A percentile compares a stretch with the other conserved stretches of the same genome.
phyloP scores from a whole-genome alignment of 2,113 vertebrate species.

The Labeo rohita region DNA sequence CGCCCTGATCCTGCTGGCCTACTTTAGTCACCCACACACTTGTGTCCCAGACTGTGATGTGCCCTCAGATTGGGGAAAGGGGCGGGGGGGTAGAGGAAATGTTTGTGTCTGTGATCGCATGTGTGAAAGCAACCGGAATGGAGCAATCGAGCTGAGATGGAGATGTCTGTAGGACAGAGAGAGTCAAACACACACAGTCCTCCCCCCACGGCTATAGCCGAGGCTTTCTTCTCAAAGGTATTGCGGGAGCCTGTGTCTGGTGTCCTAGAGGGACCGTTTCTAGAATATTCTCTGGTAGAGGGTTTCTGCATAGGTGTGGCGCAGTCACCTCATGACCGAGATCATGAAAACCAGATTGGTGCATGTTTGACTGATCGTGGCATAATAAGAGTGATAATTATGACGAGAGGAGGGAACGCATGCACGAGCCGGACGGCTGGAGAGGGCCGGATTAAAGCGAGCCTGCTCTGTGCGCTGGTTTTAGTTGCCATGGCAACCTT shows the following conservation, averaged over 20 bases:
- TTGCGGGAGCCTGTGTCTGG: constrained; percentile 52
- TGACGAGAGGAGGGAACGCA: constrained; percentile 45
- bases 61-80: constrained; percentile 40
- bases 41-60: constrained; percentile 42
- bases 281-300: constrained; percentile 39
- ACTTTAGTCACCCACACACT: constrained; percentile 54
- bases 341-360: background rate
- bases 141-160: constrained; percentile 38
- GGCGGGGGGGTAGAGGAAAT: constrained; percentile 19
- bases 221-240: constrained; percentile 47
- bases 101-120: constrained; percentile 44
- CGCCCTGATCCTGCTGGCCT: constrained; percentile 41
- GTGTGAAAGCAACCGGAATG: constrained; percentile 40
- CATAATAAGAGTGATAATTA: constrained; percentile 57
- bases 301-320: constrained; percentile 5
- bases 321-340: background rate
- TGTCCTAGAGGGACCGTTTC: constrained; percentile 50
- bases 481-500: constrained; percentile 91
- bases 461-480: constrained; percentile 80
- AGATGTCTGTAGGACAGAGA: constrained; percentile 52
- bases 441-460: constrained; percentile 80
- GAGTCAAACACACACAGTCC: constrained; percentile 28
- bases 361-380: constrained; percentile 46
- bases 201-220: constrained; percentile 44
- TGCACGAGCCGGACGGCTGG: constrained; percentile 50